phyloP scores from a whole-genome alignment of 2,113 vertebrate genomes.

The Noctilio leporinus region DNA sequence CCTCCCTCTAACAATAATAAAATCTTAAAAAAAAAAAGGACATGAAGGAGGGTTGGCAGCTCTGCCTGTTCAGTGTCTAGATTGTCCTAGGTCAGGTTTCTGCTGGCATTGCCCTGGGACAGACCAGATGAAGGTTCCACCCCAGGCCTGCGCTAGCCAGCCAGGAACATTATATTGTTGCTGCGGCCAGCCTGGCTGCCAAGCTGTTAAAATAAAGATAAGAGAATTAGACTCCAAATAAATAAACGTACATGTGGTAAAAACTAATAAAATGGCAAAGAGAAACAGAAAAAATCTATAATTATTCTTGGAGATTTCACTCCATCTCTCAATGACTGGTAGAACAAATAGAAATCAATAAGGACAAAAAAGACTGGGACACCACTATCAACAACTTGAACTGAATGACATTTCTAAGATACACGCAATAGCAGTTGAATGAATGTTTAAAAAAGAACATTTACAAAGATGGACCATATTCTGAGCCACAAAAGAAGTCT shows the following conservation, averaged over 20 bases:
- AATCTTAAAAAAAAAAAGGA: no score
- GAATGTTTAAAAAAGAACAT: no score
- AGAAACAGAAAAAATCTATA: background rate
- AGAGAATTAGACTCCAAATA: background rate
- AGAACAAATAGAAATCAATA: background rate
- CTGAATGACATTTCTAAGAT: no score
- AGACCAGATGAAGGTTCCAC: background rate
- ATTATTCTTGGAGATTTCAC: background rate
- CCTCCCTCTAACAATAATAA: no score
- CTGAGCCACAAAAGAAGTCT: background rate
- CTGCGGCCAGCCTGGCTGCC: background rate
- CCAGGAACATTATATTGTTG: background rate
- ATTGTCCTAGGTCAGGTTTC: background rate
- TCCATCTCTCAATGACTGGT: background rate
- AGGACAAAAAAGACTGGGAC: no score
- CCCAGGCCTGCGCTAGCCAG: background rate
- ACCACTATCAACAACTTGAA: no score
- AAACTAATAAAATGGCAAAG: background rate
- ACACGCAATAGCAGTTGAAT: no score
- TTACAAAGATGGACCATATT: background rate
- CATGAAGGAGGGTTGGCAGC: background rate
- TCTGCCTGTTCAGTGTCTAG: background rate
- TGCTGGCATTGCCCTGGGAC: background rate
- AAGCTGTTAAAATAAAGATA: constrained; percentile 57
- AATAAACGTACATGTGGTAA: background rate